Base-by-base conservation (phyloP, 1,140 invertebrate species). In the Rhopalosiphum maidis region DNA sequence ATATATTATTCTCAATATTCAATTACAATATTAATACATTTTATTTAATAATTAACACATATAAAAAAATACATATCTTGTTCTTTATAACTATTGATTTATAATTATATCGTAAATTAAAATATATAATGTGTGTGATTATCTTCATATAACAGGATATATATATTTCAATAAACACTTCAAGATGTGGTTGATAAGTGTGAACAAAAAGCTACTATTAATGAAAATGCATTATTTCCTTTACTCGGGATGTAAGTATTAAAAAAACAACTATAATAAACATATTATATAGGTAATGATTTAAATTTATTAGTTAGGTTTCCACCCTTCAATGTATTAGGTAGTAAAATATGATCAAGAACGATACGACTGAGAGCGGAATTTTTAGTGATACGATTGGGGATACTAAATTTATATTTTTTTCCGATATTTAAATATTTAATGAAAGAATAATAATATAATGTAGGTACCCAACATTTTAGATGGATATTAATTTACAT, bases 151-250 rank as follows among this genome's bases (percentile, higher is more conserved):
- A 77, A 77, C 30, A 77, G 60, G 30, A n/a, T 77, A 77, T 77
- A 77, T 77, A 2, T 8, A 83, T 37, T 37, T 83, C 0, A 83
- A 83, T 83, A 6, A 46, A 46, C 11, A 7, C 48, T 41, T 60
- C 35, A 43, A 35, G 35, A 90, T 90, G 88, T 55, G 37, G 86
- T 25, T 55, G 35, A 55, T 90, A 55, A 3, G 15, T 41, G 41
- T 90, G 37, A 90, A 90, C 5, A 90, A 90, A 90, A 55, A 43
- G 5, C 23, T 90, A 41, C 23, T 90, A 60, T 23, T 37, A 1
- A 90, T 90, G 88, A 90, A 90, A 90, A 60, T 90, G 88, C 88
- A 90, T 60, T 90, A 90, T 23, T 60, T 90, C 21, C 37, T 90
- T 25, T 90, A 90, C 51, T 55, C 88, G 9, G 88, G 88, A 90